Conservation (phyloP, 2,113 vertebrate genomes). For the Hippocampus abdominalis region DNA sequence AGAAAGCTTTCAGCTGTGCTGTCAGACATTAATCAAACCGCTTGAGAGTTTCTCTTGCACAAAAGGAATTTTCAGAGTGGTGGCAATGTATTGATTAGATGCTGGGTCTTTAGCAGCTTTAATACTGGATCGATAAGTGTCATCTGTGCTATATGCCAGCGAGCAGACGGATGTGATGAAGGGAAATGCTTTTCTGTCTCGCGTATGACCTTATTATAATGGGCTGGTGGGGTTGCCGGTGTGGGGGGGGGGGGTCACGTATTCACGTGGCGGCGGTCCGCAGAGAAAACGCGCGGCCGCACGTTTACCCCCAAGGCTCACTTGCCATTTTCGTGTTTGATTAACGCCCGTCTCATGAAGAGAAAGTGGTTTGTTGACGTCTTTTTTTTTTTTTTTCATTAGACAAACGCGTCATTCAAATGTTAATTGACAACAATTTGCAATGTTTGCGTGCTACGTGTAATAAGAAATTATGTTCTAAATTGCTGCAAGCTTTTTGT, state of each 20-base stretch:
- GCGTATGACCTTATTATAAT: slow-evolving; percentile 45
- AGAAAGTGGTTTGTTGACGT: background rate
- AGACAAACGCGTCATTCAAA: slow-evolving; percentile 2
- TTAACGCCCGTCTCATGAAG: background rate
- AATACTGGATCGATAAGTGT: slow-evolving; percentile 45
- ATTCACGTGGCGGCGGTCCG: slow-evolving; percentile 17
- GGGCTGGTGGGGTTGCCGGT: background rate
- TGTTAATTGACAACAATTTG: background rate
- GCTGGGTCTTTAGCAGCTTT: slow-evolving; percentile 36
- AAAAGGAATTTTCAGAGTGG: slow-evolving; percentile 26
- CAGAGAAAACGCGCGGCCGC: background rate
- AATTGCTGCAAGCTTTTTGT: slow-evolving; percentile 10
- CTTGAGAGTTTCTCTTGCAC: slow-evolving; percentile 29
- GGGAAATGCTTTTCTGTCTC: slow-evolving; percentile 49
- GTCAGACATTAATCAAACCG: slow-evolving; percentile 37
- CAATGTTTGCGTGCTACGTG: background rate
- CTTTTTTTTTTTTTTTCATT: slow-evolving; percentile 6
- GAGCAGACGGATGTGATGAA: slow-evolving; percentile 47
- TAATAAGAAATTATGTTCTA: background rate
- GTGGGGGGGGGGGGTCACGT: slow-evolving; percentile 12
- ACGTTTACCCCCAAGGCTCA: background rate
- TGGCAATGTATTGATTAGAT: slow-evolving; percentile 42
- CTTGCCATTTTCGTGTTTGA: slow-evolving; percentile 3
- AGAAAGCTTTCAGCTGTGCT: slow-evolving; percentile 37
- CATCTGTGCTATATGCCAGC: slow-evolving; percentile 33